Conservation (phyloP, 2,797 vertebrate genomes). For the Enteromius thamalakanensis region DNA sequence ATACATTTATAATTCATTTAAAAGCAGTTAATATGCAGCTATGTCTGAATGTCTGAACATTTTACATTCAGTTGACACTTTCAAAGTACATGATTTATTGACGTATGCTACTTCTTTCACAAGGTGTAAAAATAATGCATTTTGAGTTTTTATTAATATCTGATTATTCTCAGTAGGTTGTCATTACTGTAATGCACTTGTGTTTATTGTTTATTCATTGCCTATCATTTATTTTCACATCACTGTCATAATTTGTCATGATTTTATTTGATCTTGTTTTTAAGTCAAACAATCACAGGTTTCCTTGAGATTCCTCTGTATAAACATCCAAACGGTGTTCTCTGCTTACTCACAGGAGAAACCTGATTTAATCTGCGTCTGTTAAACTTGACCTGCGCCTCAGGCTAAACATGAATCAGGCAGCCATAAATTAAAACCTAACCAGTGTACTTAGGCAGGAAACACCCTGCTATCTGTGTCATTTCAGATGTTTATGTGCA, state of each 20-base stretch:
- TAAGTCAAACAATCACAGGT: background rate
- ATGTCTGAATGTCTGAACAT: background rate
- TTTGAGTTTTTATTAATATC: background rate
- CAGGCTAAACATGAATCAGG: constrained; percentile 52
- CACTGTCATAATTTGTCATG: background rate
- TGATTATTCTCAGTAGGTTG: background rate
- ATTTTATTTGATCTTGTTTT: background rate
- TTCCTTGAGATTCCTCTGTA: background rate
- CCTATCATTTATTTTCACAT: background rate
- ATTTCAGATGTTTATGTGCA: constrained; percentile 44
- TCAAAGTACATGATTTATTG: background rate
- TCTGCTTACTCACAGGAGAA: background rate
- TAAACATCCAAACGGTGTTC: background rate
- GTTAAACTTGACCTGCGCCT: constrained; percentile 27
- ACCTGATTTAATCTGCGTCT: constrained; percentile 58
- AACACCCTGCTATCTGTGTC: constrained; percentile 53
- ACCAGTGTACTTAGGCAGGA: constrained; percentile 50
- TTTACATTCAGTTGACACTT: background rate
- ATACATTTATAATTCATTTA: background rate
- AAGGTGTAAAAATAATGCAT: background rate
- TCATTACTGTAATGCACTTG: background rate
- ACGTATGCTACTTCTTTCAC: background rate
- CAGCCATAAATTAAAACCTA: constrained; percentile 56
- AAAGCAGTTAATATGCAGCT: background rate
- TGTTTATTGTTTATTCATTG: background rate